phyloP scores from a whole-genome alignment of 2,888 invertebrate genomes.

The Empis livida region DNA sequence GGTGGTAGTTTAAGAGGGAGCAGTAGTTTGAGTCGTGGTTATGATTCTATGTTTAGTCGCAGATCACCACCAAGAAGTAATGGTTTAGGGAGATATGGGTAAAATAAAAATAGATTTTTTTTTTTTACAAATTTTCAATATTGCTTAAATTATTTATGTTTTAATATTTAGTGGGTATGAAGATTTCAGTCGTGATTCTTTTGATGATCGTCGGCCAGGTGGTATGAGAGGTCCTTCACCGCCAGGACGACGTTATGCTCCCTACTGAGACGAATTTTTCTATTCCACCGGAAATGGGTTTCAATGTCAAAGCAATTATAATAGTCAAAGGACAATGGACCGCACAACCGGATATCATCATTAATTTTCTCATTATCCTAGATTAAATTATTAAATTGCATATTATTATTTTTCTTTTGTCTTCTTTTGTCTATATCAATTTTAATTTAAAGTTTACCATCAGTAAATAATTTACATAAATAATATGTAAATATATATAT shows the following conservation, averaged over 20 bases:
- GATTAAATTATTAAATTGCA: too few species aligned
- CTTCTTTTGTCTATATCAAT: too few species aligned
- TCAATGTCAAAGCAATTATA: neutral
- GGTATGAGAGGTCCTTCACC: constrained; percentile 69
- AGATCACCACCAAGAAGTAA: constrained; percentile 48
- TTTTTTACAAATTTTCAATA: neutral
- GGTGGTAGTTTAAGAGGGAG: constrained; percentile 36
- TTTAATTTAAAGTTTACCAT: too few species aligned
- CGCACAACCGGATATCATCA: too few species aligned
- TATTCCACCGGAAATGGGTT: constrained; percentile 3
- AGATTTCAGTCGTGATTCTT: constrained; percentile 78
- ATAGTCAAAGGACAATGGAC: too few species aligned
- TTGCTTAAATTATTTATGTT: neutral
- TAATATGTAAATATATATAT: too few species aligned
- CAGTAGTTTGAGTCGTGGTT: constrained; percentile 50
- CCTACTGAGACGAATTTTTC: constrained; percentile 49
- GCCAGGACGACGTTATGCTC: constrained; percentile 74
- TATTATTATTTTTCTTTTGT: too few species aligned
- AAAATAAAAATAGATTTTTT: constrained; percentile 6
- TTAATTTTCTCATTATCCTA: too few species aligned
- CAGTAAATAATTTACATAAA: too few species aligned
- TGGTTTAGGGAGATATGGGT: constrained; percentile 36
- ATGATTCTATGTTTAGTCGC: constrained; percentile 74
- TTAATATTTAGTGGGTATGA: constrained; percentile 55
- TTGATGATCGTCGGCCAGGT: constrained; percentile 61